Evolutionary conservation across 2,888 invertebrate genomes (phyloP), one percentile per base, ranked within the genome.

Genomic region (Dryobota labecula): DNA sequence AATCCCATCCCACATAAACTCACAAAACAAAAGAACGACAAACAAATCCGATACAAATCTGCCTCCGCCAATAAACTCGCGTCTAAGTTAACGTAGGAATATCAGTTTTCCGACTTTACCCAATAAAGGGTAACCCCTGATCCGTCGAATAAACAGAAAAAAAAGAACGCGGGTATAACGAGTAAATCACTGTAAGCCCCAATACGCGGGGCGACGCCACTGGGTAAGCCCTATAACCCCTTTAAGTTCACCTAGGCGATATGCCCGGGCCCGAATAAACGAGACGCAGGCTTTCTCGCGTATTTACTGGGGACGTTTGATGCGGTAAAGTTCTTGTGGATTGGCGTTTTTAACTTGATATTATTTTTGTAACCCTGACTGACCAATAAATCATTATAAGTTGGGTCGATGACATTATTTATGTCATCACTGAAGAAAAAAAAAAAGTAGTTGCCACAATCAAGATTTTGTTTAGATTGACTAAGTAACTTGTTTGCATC

Each of bases 131-230:
- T 95, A 94, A 93, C 92, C 94, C 94, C 88, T 94, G 95, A 95
- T 95, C 94, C 95, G 91, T 92, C 93, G 93, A 94, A 95, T 96
- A 96, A 96, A 96, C 94, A 95, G 93, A 95, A 93, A 95, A 95
- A 94, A 92, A 90, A 88, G 90, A 89, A 90, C 85, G 86, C 85
- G 84, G 70, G 89, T 92, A 92, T 92, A 91, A 93, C 92, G 92
- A 93, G 94, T 95, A 95, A 95, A 95, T 95, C 95, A 95, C 93
- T 87, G 92, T 94, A 95, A 95, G 93, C 94, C 89, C 92, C 93
- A 91, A 94, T 94, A 93, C 93, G 92, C 90, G 91, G 90, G 87
- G 89, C 87, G 89, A 85, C 87, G 86, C 87, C 86, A 83, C 75
- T 54, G 88, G 89, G 86, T 94, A 93, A 94, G 93, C 92, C 88